Percentiles rank a stretch among this genome's conserved stretches.
These are phyloP conservation scores for Zoanthus sansibaricus DNA, from an alignment of 92 coral and sea anemone genomes.

Conservation along the genomic window DNA sequence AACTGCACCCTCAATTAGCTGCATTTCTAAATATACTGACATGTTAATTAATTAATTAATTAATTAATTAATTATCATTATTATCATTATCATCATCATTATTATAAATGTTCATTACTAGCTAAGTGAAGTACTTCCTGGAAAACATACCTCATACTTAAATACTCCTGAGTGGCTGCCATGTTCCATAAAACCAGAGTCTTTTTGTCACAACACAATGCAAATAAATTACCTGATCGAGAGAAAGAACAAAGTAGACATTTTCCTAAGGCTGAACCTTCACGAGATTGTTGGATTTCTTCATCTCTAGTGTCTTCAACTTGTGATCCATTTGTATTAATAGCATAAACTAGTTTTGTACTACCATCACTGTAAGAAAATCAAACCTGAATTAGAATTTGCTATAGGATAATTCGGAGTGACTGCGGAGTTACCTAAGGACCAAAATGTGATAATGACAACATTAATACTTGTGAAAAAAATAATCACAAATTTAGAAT, in stretches of 20 bases:
- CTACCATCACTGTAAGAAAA: constrained; percentile 68
- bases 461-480: neutral
- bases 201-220: constrained; percentile 73
- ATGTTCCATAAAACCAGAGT: constrained; percentile 80
- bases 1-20: too few relatives aligned
- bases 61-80: too few relatives aligned
- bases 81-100: too few relatives aligned
- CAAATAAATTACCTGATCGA: constrained; percentile 75
- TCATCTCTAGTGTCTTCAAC: constrained; percentile 37
- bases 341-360: constrained; percentile 65
- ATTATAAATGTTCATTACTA: too few relatives aligned
- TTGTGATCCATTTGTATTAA: constrained; percentile 31
- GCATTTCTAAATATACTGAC: too few relatives aligned
- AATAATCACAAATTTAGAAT: neutral
- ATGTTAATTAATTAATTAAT: too few relatives aligned
- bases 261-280: constrained; percentile 62
- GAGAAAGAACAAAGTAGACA: constrained; percentile 81
- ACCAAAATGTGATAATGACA: too few relatives aligned
- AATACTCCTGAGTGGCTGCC: constrained; percentile 71
- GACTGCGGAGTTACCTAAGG: too few relatives aligned
- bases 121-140: too few relatives aligned
- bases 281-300: constrained; percentile 34
- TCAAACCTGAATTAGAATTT: neutral
- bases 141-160: constrained; percentile 69
- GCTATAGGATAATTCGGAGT: too few relatives aligned